Base-by-base conservation (phyloP, 2,888 invertebrate species). In the Pandemis cinnamomeana region DNA sequence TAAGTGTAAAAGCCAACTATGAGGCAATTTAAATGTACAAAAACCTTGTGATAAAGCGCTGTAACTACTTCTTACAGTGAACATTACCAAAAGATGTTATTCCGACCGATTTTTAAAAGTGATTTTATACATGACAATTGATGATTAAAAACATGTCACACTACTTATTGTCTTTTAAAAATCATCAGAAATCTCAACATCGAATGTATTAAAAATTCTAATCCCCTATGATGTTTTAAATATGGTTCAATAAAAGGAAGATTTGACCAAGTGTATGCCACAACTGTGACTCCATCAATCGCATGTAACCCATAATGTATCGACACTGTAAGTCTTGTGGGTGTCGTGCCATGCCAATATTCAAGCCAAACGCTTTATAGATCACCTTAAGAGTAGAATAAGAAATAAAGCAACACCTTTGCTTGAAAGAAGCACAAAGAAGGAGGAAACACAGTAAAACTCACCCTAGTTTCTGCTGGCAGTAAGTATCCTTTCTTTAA, bases 401-500 rank as follows among this genome's bases (percentile, higher is more conserved):
- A 91, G 83, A 87, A 86, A 84, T 86, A 89, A 93, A 94, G 92
- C 93, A 90, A 93, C 92, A 94, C 92, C 93, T 89, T 87, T 88
- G 89, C 89, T 91, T 86, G 83, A 86, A 87, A 86, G 81, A 91
- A 91, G 92, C 92, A 91, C 87, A 91, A 87, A 86, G 83, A 82
- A 82, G 86, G 86, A 83, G 77, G 78, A 70, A 82, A 79, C 79
- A 78, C 68, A 79, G 80, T 82, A 83, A 83, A 80, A 96, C 98
- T 98, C 96, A 98, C 98, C 98, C 98, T 96, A 89, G 97, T 97
- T 95, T 98, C 97, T 89, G 98, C 98, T 91, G 98, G 96, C 95
- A 98, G 95, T 86, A 98, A 96, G 94, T 97, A 96, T 86, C 98
- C 98, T 95, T 96, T 96, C 90, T 97, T 97, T 89, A 96, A 95